Percentiles rank a stretch among this genome's conserved stretches.
Conservation (phyloP, 2,113 vertebrate genomes). For the Tenebrosternarchus preto region DNA sequence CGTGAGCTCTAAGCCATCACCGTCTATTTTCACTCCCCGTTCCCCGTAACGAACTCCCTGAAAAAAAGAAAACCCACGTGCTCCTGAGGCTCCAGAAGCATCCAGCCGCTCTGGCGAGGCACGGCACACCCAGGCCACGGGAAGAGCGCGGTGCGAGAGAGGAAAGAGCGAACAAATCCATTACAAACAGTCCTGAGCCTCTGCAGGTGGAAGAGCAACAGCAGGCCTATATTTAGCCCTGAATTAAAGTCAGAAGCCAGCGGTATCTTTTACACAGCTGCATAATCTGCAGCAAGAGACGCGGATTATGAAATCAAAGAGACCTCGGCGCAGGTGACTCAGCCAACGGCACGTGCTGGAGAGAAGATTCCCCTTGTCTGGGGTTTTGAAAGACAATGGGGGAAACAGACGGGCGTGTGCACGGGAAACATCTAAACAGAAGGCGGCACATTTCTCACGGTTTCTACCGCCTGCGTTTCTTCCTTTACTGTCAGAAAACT, state of each 20-base stretch:
- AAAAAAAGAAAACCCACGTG: slow-evolving; percentile 48
- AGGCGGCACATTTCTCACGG: slow-evolving; percentile 11
- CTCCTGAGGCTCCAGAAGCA: slow-evolving; percentile 55
- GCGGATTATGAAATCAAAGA: slow-evolving; percentile 77
- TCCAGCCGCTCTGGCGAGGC: slow-evolving; percentile 55
- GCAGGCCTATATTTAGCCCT: slow-evolving; percentile 67
- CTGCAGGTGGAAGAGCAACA: slow-evolving; percentile 55
- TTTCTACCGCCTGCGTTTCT: neutral
- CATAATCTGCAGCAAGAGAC: slow-evolving; percentile 72
- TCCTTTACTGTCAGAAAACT: neutral
- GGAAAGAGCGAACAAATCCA: slow-evolving; percentile 51
- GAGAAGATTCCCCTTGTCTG: slow-evolving; percentile 55
- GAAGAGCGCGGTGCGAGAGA: slow-evolving; percentile 32
- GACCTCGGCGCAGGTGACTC: slow-evolving; percentile 70
- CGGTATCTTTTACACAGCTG: slow-evolving; percentile 70
- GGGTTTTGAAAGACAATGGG: slow-evolving; percentile 42
- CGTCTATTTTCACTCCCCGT: slow-evolving; percentile 77
- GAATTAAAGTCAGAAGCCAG: slow-evolving; percentile 73
- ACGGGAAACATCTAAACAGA: slow-evolving; percentile 19
- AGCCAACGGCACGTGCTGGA: slow-evolving; percentile 62
- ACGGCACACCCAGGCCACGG: slow-evolving; percentile 41
- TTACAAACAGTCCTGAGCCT: slow-evolving; percentile 47
- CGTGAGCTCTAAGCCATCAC: slow-evolving; percentile 57
- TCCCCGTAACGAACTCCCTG: slow-evolving; percentile 66
- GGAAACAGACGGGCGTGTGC: neutral